These are phyloP conservation scores for Luffia ferchaultella DNA, from an alignment of 2,888 invertebrate genomes.

Conservation along the genomic window DNA sequence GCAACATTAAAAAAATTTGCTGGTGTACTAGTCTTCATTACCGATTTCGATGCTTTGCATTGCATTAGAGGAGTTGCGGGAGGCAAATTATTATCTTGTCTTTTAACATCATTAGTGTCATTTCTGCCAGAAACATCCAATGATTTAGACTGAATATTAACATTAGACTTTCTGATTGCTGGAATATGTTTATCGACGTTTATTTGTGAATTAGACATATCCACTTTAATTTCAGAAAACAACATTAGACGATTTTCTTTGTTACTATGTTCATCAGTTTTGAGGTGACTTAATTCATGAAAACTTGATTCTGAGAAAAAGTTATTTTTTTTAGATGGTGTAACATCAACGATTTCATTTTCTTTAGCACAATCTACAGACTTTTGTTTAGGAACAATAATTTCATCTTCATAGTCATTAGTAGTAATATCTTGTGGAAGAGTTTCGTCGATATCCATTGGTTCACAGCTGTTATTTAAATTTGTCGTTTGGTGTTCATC, in stretches of 20 bases:
- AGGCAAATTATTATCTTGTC: conserved; percentile 24
- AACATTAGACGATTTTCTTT: no score
- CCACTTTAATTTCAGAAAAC: no score
- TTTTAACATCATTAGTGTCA: conserved; percentile 23
- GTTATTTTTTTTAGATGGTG: neutral
- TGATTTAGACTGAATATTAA: conserved; percentile 28
- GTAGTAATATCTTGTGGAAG: conserved; percentile 34
- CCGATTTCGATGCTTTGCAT: conserved; percentile 29
- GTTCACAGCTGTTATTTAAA: conserved; percentile 40
- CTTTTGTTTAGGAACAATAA: no score
- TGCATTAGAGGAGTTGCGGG: conserved; percentile 49
- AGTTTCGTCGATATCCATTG: conserved; percentile 57
- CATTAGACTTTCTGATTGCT: conserved; percentile 13
- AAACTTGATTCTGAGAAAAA: neutral
- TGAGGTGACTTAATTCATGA: no score
- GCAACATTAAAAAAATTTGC: neutral
- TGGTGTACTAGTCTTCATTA: conserved; percentile 35
- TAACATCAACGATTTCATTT: neutral
- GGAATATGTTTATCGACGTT: no score
- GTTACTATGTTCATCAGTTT: neutral
- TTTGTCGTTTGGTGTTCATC: no score
- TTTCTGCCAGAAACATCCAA: conserved; percentile 20
- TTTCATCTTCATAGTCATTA: no score
- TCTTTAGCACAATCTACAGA: neutral
- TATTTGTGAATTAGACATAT: no score